These are phyloP conservation scores for Corythaeola cristata DNA, from an alignment of 2,113 vertebrate species.

Conservation along the genomic window DNA sequence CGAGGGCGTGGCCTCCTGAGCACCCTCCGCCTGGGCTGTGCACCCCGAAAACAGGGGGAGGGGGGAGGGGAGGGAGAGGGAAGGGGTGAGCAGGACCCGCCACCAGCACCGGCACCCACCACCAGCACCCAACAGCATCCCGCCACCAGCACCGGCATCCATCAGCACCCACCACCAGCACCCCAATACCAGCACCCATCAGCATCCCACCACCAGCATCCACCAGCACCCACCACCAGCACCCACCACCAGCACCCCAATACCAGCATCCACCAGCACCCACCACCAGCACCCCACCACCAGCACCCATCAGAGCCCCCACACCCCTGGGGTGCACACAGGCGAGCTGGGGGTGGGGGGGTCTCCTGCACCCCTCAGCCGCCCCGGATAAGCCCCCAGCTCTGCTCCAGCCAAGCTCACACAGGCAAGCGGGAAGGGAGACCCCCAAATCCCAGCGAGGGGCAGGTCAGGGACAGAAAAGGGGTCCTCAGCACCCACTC, in stretches of 20 bases:
- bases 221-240: background rate
- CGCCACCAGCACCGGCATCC: background rate
- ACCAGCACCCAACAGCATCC: background rate
- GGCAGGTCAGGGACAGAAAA: too few relatives aligned
- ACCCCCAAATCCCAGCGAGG: background rate
- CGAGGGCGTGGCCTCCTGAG: slow-evolving; percentile 45
- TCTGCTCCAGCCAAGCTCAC: rapidly evolving
- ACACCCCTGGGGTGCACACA: background rate
- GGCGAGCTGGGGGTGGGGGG: too few relatives aligned
- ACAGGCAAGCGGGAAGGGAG: background rate
- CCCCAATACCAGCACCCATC: background rate
- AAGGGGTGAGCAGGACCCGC: background rate
- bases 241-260: background rate
- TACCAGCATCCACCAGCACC: background rate
- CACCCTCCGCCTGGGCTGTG: slow-evolving; percentile 71
- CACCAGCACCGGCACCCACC: background rate
- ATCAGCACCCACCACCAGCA: too few relatives aligned
- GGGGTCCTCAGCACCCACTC: background rate
- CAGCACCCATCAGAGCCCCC: background rate
- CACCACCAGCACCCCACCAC: background rate
- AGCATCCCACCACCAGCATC: background rate
- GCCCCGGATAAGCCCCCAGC: background rate
- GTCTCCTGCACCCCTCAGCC: background rate
- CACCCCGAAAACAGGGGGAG: background rate
- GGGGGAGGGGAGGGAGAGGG: background rate